Evolutionary conservation across 2,797 vertebrate genomes (phyloP).

Genomic region (Gallinago stenura): DNA sequence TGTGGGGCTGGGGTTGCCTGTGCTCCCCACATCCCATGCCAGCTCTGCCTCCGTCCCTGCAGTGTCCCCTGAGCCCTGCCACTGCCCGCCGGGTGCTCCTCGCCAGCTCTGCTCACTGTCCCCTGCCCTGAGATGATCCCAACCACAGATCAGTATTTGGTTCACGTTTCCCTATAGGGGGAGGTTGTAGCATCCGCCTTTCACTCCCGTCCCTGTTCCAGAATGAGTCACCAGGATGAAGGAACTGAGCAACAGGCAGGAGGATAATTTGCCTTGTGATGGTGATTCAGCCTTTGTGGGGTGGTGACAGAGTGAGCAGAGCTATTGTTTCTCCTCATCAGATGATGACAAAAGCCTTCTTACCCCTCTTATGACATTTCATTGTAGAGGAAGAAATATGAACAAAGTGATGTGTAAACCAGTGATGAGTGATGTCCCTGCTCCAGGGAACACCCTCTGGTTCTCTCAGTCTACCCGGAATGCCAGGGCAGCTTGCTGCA

Average conservation of each 20-base stretch:
- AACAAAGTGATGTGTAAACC: background rate
- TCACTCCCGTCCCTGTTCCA: background rate
- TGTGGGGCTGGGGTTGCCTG: background rate
- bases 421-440: background rate
- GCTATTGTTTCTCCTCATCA: slow-evolving; percentile 18
- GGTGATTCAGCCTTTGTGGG: slow-evolving; percentile 47
- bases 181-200: background rate
- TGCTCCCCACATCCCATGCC: fast-evolving
- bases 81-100: background rate
- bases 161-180: background rate
- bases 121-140: background rate
- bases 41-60: background rate
- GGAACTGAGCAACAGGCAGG: slow-evolving; percentile 5
- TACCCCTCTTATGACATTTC: background rate
- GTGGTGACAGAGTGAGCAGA: background rate
- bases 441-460: background rate
- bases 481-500: background rate
- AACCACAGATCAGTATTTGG: background rate
- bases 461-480: background rate
- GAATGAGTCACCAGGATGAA: slow-evolving; percentile 14
- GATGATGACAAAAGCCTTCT: background rate
- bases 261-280: background rate
- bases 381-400: background rate
- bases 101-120: background rate
- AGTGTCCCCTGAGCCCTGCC: fast-evolving